Evolutionary conservation across 2,113 vertebrate genomes (phyloP), one percentile per base, ranked within the genome.

Genomic region (Noctilio leporinus): DNA sequence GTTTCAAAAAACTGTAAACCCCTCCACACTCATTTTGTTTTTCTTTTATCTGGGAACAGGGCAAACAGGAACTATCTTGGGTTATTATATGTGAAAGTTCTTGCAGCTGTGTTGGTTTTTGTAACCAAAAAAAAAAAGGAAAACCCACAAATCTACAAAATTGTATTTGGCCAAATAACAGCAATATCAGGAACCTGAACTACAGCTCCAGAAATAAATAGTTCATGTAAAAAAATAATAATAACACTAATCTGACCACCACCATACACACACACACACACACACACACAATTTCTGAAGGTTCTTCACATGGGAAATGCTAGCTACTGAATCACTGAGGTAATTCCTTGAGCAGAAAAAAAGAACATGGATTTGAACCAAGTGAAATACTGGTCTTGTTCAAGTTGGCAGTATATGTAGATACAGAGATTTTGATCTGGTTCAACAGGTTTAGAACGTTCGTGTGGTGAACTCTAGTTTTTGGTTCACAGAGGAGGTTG

Each of bases 31-130:
- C 40, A 7, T 96, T 90, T 98, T 96, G 62, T 97, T 97, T 97
- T 97, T 96, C 83, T 96, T 96, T 94, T 92, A 97, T 86, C 70
- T 97, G 97, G 96, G 97, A 98, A 97, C 93, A 86, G 86, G 93
- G 90, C 92, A 95, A 88, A 95, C 62, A 94, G 75, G 86, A 96
- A 95, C 51, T 57, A 70, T 85, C 75, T 93, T 0, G 43, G 77
- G 43, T 96, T 95, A 82, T 45, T 91, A 17, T 73, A 97, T 92
- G 75, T 94, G 86, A 96, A 87, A 93, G 77, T 89, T 65, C 67
- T 81, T 15, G 9, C 65, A 96, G 89, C 67, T 96, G 57, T 96
- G 84, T 88, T 91, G 64, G 82, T 89, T 95, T 96, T 95, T 90
- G 57, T 87, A 95, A 91, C 30, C 9, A 10, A 89, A 64, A 49